Conservation (phyloP, 2,113 vertebrate species). For the Thalassarche chlororhynchos region DNA sequence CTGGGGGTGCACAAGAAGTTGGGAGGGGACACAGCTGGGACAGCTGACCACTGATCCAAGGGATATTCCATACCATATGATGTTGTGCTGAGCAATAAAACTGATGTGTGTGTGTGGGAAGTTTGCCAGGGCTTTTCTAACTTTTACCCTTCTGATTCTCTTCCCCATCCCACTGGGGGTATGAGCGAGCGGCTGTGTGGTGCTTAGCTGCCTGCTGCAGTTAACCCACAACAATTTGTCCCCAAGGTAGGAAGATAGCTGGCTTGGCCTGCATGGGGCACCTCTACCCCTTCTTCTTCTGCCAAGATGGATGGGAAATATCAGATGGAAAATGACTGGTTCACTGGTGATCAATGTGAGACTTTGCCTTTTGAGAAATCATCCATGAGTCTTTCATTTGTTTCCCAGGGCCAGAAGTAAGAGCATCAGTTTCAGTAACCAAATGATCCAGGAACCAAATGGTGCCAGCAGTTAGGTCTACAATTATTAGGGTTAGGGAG, state of each 20-base stretch:
- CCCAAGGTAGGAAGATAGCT: background rate
- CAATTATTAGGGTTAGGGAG: background rate
- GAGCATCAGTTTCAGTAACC: background rate
- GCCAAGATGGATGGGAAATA: background rate
- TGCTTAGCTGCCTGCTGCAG: background rate
- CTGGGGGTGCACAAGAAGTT: too few species aligned
- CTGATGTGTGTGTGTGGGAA: too few species aligned
- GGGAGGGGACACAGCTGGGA: too few species aligned
- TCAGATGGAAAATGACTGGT: background rate
- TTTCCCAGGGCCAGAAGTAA: background rate
- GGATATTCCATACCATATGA: too few species aligned
- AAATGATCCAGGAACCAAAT: background rate
- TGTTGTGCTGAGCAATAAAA: too few species aligned
- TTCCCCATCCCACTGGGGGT: background rate
- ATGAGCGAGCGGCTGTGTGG: rapidly evolving
- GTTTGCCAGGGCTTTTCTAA: background rate
- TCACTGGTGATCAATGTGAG: background rate
- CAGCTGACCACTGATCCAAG: too few species aligned
- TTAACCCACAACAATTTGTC: background rate
- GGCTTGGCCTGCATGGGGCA: background rate
- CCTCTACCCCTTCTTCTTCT: background rate
- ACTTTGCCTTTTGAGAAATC: background rate
- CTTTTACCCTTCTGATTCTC: background rate
- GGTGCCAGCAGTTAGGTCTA: background rate
- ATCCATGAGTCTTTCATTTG: background rate